A percentile compares a stretch with the other conserved stretches of the same genome.
Evolutionary conservation across 2,888 invertebrate genomes (phyloP).

Genomic region (Volucella inanis): DNA sequence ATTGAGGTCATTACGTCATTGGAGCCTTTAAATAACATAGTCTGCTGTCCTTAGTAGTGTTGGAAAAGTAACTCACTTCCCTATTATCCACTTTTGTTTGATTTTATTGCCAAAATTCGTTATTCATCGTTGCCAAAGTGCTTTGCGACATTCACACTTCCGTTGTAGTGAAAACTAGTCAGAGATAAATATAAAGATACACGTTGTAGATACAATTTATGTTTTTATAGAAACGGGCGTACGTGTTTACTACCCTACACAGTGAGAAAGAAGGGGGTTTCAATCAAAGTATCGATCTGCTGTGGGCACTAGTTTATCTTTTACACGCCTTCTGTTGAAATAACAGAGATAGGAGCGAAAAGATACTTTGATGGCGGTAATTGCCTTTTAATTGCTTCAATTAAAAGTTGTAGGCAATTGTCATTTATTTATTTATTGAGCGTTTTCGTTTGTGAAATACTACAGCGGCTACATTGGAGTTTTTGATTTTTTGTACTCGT

Average conservation of each 20-base stretch:
- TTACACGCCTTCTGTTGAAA: background rate
- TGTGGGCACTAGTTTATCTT: background rate
- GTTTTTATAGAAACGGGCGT: no score
- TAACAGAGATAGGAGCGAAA: background rate
- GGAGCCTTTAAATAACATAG: background rate
- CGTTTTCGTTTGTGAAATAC: conserved; percentile 3
- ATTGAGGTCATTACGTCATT: conserved; percentile 38
- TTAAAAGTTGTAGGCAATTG: conserved; percentile 22
- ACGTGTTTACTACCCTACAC: no score
- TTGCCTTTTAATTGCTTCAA: conserved; percentile 46
- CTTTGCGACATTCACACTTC: conserved; percentile 10
- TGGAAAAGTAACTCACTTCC: background rate
- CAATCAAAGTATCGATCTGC: background rate
- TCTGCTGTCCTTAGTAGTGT: background rate
- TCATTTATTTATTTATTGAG: conserved; percentile 13
- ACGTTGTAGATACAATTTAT: no score
- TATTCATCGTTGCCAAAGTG: conserved; percentile 1
- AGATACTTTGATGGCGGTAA: background rate
- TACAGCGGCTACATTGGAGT: no score
- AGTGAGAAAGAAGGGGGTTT: no score
- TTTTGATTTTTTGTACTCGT: background rate
- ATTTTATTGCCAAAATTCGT: background rate
- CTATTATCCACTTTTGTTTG: background rate
- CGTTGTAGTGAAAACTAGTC: no score
- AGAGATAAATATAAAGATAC: no score